Evolutionary conservation across 2,888 invertebrate genomes (phyloP).

Genomic region (Stenurella melanura): DNA sequence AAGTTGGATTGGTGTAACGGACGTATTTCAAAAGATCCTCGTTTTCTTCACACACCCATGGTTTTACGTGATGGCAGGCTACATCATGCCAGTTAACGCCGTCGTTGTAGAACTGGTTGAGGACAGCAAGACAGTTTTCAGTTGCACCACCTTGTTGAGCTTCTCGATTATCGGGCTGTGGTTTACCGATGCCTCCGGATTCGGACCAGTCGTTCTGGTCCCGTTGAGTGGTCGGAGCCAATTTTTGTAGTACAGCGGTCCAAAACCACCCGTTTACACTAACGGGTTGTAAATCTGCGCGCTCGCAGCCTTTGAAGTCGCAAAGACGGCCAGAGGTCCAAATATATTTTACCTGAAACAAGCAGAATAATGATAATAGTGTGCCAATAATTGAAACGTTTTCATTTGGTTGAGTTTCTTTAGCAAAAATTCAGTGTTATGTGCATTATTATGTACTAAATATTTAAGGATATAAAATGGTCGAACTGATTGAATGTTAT

Average conservation of each 20-base stretch:
- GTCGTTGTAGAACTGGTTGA: constrained; percentile 94
- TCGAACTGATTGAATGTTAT: too few relatives aligned
- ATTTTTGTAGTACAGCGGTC: constrained; percentile 90
- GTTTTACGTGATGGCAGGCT: constrained; percentile 92
- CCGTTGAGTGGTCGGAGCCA: constrained; percentile 88
- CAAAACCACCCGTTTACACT: constrained; percentile 94
- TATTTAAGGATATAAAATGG: too few relatives aligned
- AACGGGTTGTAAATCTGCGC: constrained; percentile 88
- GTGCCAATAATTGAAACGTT: too few relatives aligned
- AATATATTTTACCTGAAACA: constrained; percentile 85
- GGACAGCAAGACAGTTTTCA: constrained; percentile 89
- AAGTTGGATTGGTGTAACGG: constrained; percentile 80
- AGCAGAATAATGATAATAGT: not conserved
- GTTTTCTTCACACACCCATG: constrained; percentile 92
- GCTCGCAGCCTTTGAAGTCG: constrained; percentile 92
- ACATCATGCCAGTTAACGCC: constrained; percentile 95
- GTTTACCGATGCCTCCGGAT: constrained; percentile 88
- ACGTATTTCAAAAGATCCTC: constrained; percentile 91
- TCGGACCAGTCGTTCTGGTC: constrained; percentile 92
- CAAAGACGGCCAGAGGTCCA: constrained; percentile 94
- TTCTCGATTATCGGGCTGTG: constrained; percentile 92
- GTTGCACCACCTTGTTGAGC: constrained; percentile 85
- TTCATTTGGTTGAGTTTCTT: too few relatives aligned
- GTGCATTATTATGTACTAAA: too few relatives aligned
- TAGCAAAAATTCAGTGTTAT: too few relatives aligned